Conservation (phyloP, 1,140 invertebrate species). For the Zaprionus nigranus region DNA sequence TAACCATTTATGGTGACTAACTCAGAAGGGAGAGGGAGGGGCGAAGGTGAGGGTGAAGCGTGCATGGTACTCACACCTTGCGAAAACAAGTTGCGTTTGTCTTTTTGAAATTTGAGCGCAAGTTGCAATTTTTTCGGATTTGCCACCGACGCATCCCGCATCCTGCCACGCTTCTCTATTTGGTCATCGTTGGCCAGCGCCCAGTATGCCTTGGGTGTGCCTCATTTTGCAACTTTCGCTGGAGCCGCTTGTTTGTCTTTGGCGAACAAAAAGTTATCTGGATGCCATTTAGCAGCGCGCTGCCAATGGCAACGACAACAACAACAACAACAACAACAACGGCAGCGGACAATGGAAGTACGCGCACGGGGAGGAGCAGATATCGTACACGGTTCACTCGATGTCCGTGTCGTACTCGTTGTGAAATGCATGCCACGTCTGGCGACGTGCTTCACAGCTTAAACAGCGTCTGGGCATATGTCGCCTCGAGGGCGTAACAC, state of each 20-base stretch:
- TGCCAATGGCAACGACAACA: slow-evolving; percentile 7
- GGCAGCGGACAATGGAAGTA: slow-evolving; percentile 36
- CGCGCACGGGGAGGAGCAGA: slow-evolving; percentile 24
- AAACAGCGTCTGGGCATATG: slow-evolving; percentile 41
- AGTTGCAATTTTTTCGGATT: slow-evolving; percentile 18
- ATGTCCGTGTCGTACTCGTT: slow-evolving; percentile 3
- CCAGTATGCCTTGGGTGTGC: neutral
- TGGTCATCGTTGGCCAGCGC: neutral
- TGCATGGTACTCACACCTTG: neutral
- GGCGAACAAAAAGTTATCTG: slow-evolving; percentile 30
- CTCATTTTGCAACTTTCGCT: slow-evolving; percentile 21
- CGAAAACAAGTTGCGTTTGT: slow-evolving; percentile 12
- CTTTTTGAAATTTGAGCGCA: slow-evolving; percentile 20
- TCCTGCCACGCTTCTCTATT: neutral
- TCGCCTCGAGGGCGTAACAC: slow-evolving; percentile 24
- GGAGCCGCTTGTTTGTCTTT: slow-evolving; percentile 38
- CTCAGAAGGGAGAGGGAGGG: neutral
- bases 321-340: slow-evolving; percentile 11
- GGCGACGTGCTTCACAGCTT: slow-evolving; percentile 54
- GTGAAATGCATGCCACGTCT: slow-evolving; percentile 48
- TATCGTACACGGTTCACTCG: slow-evolving; percentile 11
- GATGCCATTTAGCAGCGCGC: slow-evolving; percentile 31
- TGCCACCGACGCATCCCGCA: too few species aligned
- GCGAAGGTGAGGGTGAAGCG: neutral
- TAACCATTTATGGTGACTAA: slow-evolving; percentile 20